phyloP scores from a whole-genome alignment of 2,888 invertebrate species.

The Conistra vaccinii region DNA sequence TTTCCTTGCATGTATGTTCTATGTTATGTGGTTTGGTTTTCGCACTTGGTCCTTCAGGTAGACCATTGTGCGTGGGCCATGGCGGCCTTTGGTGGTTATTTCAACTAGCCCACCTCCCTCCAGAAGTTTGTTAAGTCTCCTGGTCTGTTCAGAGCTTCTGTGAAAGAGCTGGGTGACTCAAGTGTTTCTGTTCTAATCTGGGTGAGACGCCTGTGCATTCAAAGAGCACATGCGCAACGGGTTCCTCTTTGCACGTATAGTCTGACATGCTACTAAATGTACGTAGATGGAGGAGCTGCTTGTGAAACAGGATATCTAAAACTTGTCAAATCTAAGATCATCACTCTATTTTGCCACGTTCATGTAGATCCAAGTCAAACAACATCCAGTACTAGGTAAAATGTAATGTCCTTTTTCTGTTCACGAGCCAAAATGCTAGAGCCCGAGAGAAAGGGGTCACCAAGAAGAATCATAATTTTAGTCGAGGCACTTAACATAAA shows the following conservation, averaged over 20 bases:
- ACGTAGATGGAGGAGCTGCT: neutral
- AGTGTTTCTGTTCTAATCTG: too few relatives aligned
- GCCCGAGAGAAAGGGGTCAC: neutral
- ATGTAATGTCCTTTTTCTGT: neutral
- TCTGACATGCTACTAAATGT: neutral
- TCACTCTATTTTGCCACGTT: neutral
- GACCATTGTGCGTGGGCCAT: too few relatives aligned
- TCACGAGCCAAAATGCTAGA: neutral
- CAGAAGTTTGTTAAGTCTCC: too few relatives aligned
- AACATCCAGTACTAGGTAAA: neutral
- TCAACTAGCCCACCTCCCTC: too few relatives aligned
- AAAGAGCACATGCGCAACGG: too few relatives aligned
- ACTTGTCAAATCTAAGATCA: neutral
- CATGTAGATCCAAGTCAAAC: neutral
- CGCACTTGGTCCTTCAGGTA: too few relatives aligned
- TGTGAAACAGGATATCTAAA: neutral
- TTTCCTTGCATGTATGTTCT: neutral
- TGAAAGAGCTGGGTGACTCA: too few relatives aligned
- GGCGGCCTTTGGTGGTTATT: too few relatives aligned
- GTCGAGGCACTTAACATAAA: constrained; percentile 22
- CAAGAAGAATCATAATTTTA: constrained; percentile 27
- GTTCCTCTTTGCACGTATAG: neutral
- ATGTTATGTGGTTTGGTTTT: too few relatives aligned
- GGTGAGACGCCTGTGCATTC: too few relatives aligned
- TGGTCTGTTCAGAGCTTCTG: too few relatives aligned